phyloP scores from a whole-genome alignment of 2,888 invertebrate species.

The Vesta saturnalis region DNA sequence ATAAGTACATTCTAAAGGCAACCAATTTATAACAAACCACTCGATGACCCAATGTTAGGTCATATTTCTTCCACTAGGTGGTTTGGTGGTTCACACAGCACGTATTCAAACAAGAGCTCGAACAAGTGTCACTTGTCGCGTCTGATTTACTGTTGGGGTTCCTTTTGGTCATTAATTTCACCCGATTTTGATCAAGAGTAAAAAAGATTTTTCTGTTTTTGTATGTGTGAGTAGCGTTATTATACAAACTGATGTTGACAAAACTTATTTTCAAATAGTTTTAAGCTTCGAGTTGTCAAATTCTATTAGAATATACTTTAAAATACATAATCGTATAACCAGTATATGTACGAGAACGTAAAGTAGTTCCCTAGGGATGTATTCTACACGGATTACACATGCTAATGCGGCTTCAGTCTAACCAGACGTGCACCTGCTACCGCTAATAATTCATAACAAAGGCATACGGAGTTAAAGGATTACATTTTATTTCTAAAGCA shows the following conservation, averaged over 20 bases:
- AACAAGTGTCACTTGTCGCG: conserved; percentile 35
- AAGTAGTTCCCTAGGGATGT: conserved; percentile 33
- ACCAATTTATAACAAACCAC: conserved; percentile 26
- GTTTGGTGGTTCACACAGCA: conserved; percentile 30
- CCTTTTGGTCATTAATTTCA: conserved; percentile 33
- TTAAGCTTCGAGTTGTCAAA: neutral
- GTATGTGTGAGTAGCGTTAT: neutral
- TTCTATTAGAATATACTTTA: conserved; percentile 18
- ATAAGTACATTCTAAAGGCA: conserved; percentile 8
- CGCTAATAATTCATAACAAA: conserved; percentile 34
- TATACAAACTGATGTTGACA: neutral
- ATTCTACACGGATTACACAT: conserved; percentile 33
- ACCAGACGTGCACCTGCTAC: conserved; percentile 36
- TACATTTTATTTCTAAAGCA: conserved; percentile 20
- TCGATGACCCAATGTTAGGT: conserved; percentile 22
- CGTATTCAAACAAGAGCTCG: conserved; percentile 33
- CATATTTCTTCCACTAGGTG: conserved; percentile 26
- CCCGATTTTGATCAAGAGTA: conserved; percentile 23
- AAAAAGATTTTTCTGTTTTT: neutral
- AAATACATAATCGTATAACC: conserved; percentile 16
- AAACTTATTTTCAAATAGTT: neutral
- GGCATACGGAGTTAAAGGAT: conserved; percentile 29
- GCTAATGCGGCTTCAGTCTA: conserved; percentile 38
- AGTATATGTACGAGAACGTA: conserved; percentile 19
- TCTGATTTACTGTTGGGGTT: conserved; percentile 32